Evolutionary conservation across 2,797 vertebrate species (phyloP), one percentile per base, ranked within the genome.

Genomic region (Aldrovandia affinis): DNA sequence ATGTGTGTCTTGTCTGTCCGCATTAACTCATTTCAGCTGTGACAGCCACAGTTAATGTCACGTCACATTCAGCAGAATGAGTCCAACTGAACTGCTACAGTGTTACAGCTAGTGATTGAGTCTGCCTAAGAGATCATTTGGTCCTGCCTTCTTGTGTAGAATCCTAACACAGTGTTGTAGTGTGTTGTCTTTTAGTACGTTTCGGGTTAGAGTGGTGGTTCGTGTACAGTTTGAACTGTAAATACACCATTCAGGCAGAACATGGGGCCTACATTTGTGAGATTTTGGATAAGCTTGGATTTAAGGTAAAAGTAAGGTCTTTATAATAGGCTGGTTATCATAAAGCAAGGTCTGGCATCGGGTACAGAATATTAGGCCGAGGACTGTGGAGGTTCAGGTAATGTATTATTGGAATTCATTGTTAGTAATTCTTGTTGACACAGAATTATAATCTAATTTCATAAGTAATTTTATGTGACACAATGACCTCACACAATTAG

Each of bases 11-110:
- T 28, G 42, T 78, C 75, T 28, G 44, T 50, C 42, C 4, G 47
- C 44, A 50, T 47, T 78, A 78, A 22, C 75, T 50, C 44, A 50
- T 50, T 78, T 78, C 75, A 78, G 42, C 44, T 36, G 44, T 65
- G 63, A 65, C 63, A 65, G 28, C n/a, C 63, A 28, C 44, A 47
- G 50, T 50, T 47, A 28, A 78, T n/a, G 75, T 47, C 36, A 2
- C 15, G 18, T 36, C 2, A 20, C 39, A 22, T 75, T 75, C 70
- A 42, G 39, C 36, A 0, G 70, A 42, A 39, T 44, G 70, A 75
- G 70, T 75, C 33, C 18, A 18, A 42, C 70, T 75, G 42, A 30
- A 10, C 65, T 10, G 39, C 39, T 4, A 39, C 39, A 36, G 39
- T 77, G 65, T 70, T 70, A 20, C n/a, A 65, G 63, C 39, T 77